These are phyloP conservation scores for Hymenochirus boettgeri DNA, from an alignment of 2,113 vertebrate species.

Conservation along the genomic window DNA sequence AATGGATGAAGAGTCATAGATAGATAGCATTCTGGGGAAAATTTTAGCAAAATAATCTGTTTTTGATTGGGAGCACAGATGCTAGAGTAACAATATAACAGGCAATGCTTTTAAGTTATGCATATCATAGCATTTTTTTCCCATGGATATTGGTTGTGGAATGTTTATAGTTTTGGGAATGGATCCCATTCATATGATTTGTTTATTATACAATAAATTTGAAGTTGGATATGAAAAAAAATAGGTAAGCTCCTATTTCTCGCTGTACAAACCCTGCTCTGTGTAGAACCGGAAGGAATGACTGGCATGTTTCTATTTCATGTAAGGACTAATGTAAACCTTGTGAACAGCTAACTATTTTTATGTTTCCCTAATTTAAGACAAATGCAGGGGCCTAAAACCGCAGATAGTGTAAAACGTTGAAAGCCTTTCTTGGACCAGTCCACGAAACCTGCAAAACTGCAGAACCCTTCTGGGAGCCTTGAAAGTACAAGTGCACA, in stretches of 20 bases:
- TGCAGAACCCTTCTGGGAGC: slow-evolving; percentile 25
- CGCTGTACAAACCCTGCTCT: slow-evolving; percentile 1
- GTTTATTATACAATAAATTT: slow-evolving; percentile 23
- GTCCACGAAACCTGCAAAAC: slow-evolving; percentile 17
- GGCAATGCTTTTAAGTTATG: neutral
- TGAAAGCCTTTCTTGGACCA: slow-evolving; percentile 24
- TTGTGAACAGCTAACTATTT: slow-evolving; percentile 35
- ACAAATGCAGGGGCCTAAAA: slow-evolving; percentile 22
- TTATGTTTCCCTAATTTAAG: slow-evolving; percentile 33
- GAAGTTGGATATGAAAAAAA: slow-evolving; percentile 1
- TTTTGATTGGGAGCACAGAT: neutral
- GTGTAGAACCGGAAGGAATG: slow-evolving; percentile 21
- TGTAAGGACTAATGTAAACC: slow-evolving; percentile 21
- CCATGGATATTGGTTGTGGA: slow-evolving; percentile 11
- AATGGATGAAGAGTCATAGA: too few species aligned
- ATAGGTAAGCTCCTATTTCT: slow-evolving; percentile 16
- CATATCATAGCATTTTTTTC: neutral
- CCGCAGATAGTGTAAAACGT: slow-evolving; percentile 27
- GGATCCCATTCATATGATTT: slow-evolving; percentile 23
- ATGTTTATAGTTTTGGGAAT: slow-evolving; percentile 13
- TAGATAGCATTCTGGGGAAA: too few species aligned
- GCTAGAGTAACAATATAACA: slow-evolving; percentile 5
- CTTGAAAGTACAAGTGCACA: slow-evolving; percentile 23
- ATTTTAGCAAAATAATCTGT: too few species aligned
- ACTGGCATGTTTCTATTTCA: slow-evolving; percentile 21